phyloP scores from a whole-genome alignment of 2,113 vertebrate species.

The Piaya cayana region DNA sequence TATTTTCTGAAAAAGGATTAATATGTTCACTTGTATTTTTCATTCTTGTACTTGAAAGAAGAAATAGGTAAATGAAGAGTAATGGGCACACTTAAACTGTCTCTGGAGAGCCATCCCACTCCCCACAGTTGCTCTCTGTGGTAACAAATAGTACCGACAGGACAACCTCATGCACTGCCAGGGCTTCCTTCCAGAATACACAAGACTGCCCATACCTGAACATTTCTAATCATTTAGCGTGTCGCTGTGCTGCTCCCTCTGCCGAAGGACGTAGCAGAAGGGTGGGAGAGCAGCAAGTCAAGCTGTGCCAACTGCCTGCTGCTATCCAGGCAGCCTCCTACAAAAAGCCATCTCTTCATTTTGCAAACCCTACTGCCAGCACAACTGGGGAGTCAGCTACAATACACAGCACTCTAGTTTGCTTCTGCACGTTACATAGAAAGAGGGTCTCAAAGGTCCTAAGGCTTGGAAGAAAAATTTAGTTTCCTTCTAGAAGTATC shows the following conservation, averaged over 20 bases:
- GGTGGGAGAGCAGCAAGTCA: background rate
- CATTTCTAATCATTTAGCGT: background rate
- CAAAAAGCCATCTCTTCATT: background rate
- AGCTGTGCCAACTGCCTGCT: background rate
- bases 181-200: background rate
- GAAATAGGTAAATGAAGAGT: background rate
- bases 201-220: background rate
- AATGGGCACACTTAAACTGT: background rate
- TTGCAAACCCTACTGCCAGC: background rate
- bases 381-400: rapidly evolving
- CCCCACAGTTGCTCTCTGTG: background rate
- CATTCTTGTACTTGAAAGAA: background rate
- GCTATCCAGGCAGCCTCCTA: background rate
- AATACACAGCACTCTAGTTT: rapidly evolving
- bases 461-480: background rate
- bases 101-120: background rate
- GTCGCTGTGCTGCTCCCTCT: rapidly evolving
- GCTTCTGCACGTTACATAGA: background rate
- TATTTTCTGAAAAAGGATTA: background rate
- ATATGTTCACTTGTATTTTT: background rate
- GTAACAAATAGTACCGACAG: background rate
- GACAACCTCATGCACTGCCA: background rate
- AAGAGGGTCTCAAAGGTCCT: background rate
- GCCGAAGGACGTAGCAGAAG: background rate
- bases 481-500: background rate